Conservation (phyloP, 2,113 vertebrate species). For the Cyanocitta stelleri region DNA sequence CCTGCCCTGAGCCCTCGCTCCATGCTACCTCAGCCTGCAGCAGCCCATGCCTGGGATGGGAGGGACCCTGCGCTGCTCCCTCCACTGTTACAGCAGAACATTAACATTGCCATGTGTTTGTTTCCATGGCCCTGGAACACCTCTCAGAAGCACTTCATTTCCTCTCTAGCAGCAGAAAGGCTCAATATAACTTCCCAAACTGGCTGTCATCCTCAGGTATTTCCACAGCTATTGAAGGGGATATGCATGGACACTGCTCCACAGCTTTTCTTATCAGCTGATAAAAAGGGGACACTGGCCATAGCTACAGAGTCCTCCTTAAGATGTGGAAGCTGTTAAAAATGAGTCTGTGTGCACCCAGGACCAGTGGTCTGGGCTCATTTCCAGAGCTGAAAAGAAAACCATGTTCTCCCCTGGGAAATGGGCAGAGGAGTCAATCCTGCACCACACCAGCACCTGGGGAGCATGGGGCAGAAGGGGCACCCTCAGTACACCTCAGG, state of each 20-base stretch:
- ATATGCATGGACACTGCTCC: neutral
- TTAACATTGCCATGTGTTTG: rapidly evolving
- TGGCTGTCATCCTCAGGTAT: neutral
- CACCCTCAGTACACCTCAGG: neutral
- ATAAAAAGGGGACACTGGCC: neutral
- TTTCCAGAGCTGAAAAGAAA: neutral
- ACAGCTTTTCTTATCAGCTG: conserved; percentile 7
- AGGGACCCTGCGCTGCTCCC: neutral
- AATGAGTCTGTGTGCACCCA: neutral
- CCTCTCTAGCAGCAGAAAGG: neutral
- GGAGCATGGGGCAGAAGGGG: neutral
- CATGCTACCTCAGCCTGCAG: neutral
- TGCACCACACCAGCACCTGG: neutral
- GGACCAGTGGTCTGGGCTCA: neutral
- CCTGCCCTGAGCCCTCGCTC: neutral
- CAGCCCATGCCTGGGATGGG: rapidly evolving
- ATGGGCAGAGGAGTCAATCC: neutral
- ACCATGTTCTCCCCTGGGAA: neutral
- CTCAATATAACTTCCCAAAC: neutral
- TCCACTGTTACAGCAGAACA: neutral
- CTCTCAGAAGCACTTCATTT: neutral
- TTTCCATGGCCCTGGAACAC: neutral
- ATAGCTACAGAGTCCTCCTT: neutral
- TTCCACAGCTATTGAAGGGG: neutral
- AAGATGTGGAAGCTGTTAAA: neutral